Percentiles rank a stretch among this genome's conserved stretches.
Evolutionary conservation across 2,113 vertebrate species (phyloP).

Genomic region (Fukomys damarensis): DNA sequence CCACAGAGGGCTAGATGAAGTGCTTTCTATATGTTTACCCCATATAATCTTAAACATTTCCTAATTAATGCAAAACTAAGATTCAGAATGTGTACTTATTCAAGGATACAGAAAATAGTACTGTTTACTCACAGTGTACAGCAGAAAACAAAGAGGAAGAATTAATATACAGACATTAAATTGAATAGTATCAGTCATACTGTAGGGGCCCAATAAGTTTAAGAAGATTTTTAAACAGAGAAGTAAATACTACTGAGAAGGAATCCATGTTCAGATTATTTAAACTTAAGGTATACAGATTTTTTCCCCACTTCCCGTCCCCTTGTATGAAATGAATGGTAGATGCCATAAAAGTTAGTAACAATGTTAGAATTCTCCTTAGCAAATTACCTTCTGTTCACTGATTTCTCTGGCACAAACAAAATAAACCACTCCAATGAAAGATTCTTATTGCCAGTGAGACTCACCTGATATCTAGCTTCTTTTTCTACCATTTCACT

Average conservation of each 20-base stretch:
- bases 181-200: neutral
- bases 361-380: neutral
- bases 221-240: neutral
- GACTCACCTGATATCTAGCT: neutral
- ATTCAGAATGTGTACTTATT: neutral
- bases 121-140: neutral
- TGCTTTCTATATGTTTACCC: neutral
- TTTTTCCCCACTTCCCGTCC: neutral
- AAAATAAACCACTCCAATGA: neutral
- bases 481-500: neutral
- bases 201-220: neutral
- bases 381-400: neutral
- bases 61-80: neutral
- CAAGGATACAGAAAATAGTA: constrained; percentile 1
- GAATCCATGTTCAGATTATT: constrained; percentile 30
- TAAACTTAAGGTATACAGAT: neutral
- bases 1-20: neutral
- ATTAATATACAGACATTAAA: neutral
- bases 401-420: neutral
- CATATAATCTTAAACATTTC: neutral
- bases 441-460: neutral
- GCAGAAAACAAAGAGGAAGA: neutral
- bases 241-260: neutral
- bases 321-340: neutral
- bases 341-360: neutral